Conservation (phyloP, 2,888 invertebrate genomes). For the Caenorhabditis sp. region DNA sequence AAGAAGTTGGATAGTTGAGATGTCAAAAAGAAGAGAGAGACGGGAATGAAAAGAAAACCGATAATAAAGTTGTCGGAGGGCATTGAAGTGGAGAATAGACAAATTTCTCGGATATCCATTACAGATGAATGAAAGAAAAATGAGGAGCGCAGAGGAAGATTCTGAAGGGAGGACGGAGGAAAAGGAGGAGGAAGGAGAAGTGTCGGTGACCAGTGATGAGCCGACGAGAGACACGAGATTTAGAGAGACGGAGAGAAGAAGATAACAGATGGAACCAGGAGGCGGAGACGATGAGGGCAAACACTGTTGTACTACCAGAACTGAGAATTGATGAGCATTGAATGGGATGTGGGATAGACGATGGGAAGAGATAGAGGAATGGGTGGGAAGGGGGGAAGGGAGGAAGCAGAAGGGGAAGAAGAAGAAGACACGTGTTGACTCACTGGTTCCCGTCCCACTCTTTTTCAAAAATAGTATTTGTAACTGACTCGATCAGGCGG, state of each 20-base stretch:
- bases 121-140: conserved; percentile 57
- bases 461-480: not conserved
- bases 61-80: conserved; percentile 40
- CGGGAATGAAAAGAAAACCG: conserved; percentile 14
- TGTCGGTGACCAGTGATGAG: conserved; percentile 54
- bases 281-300: conserved; percentile 30
- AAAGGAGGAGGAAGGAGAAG: conserved; percentile 31
- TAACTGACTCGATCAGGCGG: not conserved
- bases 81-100: conserved; percentile 26
- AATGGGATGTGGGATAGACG: conserved; percentile 16
- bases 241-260: conserved; percentile 22
- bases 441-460: not conserved
- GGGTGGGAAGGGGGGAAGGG: too few species aligned
- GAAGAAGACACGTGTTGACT: conserved; percentile 5
- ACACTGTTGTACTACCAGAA: conserved; percentile 45
- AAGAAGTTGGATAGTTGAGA: not conserved
- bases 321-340: conserved; percentile 56
- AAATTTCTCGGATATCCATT: conserved; percentile 52
- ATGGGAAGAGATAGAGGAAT: conserved; percentile 1
- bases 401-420: too few species aligned
- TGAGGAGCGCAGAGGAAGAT: conserved; percentile 19
- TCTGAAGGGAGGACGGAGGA: not conserved
- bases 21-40: too few species aligned
- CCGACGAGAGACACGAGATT: conserved; percentile 37
- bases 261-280: not conserved